These are phyloP conservation scores for Catamblyrhynchus diadema DNA, from an alignment of 2,797 vertebrate species.

Conservation along the genomic window DNA sequence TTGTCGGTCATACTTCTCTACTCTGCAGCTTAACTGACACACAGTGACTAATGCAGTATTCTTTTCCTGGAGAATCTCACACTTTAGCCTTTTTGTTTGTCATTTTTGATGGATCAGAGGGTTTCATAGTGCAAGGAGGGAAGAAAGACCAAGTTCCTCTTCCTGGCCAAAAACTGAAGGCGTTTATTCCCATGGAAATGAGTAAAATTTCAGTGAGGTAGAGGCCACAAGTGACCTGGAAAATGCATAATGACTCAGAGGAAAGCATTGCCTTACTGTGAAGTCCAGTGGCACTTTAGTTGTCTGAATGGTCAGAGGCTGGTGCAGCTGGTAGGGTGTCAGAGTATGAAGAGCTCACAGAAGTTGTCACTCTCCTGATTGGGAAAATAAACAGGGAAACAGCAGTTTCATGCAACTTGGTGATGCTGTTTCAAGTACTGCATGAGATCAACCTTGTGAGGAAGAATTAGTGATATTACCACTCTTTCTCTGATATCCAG, in stretches of 20 bases:
- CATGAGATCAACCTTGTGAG: not conserved
- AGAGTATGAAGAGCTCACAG: not conserved
- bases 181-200: not conserved
- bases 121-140: not conserved
- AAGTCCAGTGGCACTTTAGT: not conserved
- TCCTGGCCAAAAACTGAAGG: not conserved
- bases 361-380: not conserved
- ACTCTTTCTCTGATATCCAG: not conserved
- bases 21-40: constrained; percentile 38
- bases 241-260: not conserved
- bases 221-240: not conserved
- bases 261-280: not conserved
- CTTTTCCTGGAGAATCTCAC: constrained; percentile 17
- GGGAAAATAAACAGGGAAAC: not conserved
- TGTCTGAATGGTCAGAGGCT: not conserved
- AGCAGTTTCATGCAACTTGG: not conserved
- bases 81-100: not conserved
- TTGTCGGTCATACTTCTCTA: constrained; percentile 12
- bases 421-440: not conserved
- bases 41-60: not conserved
- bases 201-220: not conserved
- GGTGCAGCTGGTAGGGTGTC: not conserved
- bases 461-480: not conserved
- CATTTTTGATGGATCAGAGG: not conserved
- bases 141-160: not conserved